Conservation (phyloP, 2,888 invertebrate species). For the Orchesellides sinensis region DNA sequence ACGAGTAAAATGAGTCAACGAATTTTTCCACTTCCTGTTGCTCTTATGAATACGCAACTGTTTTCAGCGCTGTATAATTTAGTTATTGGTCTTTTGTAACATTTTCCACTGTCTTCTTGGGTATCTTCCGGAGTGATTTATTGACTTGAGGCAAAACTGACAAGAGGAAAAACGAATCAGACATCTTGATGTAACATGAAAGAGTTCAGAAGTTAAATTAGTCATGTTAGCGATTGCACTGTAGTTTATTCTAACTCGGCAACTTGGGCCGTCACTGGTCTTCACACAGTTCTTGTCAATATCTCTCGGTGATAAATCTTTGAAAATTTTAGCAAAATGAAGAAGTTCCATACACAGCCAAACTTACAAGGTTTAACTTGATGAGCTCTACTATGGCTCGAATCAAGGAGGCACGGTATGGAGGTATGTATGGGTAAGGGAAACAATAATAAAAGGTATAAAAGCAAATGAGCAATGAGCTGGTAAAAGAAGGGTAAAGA, state of each 20-base stretch:
- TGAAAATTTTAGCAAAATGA: conserved; percentile 28
- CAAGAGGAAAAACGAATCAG: conserved; percentile 41
- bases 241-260: conserved; percentile 13
- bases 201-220: conserved; percentile 32
- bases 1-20: conserved; percentile 40
- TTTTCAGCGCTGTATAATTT: conserved; percentile 1
- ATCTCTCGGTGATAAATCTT: conserved; percentile 50
- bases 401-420: conserved; percentile 1
- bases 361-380: conserved; percentile 2
- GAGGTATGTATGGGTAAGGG: neutral
- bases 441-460: neutral
- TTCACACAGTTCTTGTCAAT: conserved; percentile 32
- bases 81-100: conserved; percentile 11
- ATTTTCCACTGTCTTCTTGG: conserved; percentile 24
- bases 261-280: neutral
- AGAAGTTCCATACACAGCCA: too few relatives aligned
- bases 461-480: conserved; percentile 5
- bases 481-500: conserved; percentile 11
- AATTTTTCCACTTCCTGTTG: conserved; percentile 15
- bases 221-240: conserved; percentile 46
- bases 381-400: neutral
- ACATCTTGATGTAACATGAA: conserved; percentile 2
- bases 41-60: neutral
- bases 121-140: conserved; percentile 53
- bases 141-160: conserved; percentile 51